These are phyloP conservation scores for Miltochrista miniata DNA, from an alignment of 2,888 invertebrate species.

Conservation along the genomic window DNA sequence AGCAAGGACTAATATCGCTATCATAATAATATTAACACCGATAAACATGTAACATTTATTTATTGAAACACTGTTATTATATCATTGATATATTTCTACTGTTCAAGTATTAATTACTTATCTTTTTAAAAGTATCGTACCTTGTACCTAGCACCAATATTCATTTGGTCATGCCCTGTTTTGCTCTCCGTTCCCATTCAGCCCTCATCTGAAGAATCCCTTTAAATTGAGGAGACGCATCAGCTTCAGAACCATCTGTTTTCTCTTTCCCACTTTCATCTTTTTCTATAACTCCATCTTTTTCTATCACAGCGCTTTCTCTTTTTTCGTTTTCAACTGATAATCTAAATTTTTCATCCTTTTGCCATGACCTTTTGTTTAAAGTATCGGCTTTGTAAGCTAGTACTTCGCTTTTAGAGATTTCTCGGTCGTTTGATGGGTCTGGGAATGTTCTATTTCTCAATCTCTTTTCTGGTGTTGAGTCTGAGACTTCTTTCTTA, in stretches of 20 bases:
- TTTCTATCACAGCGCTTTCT: conserved; percentile 74
- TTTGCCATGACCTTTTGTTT: conserved; percentile 72
- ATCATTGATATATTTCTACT: conserved; percentile 4
- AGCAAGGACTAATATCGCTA: conserved; percentile 1
- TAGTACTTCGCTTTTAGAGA: conserved; percentile 67
- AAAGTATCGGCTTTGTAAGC: conserved; percentile 75
- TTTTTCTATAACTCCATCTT: conserved; percentile 62
- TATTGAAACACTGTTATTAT: conserved; percentile 5
- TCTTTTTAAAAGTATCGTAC: conserved; percentile 24
- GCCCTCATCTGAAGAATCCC: conserved; percentile 89
- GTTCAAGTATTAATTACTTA: conserved; percentile 9
- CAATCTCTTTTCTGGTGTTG: conserved; percentile 76
- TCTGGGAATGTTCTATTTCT: conserved; percentile 80
- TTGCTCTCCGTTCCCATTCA: conserved; percentile 91
- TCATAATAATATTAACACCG: conserved; percentile 7
- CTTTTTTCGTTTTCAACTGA: conserved; percentile 66
- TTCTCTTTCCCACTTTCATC: conserved; percentile 60
- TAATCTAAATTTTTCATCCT: conserved; percentile 63
- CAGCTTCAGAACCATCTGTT: conserved; percentile 61
- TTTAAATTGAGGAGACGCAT: conserved; percentile 84
- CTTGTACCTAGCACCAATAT: conserved; percentile 72
- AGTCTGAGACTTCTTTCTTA: conserved; percentile 79
- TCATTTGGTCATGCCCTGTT: conserved; percentile 87
- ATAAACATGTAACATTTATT: conserved; percentile 9
- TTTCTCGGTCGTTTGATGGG: conserved; percentile 74